Evolutionary conservation across 2,113 vertebrate genomes (phyloP).

Genomic region (Alouatta palliata): DNA sequence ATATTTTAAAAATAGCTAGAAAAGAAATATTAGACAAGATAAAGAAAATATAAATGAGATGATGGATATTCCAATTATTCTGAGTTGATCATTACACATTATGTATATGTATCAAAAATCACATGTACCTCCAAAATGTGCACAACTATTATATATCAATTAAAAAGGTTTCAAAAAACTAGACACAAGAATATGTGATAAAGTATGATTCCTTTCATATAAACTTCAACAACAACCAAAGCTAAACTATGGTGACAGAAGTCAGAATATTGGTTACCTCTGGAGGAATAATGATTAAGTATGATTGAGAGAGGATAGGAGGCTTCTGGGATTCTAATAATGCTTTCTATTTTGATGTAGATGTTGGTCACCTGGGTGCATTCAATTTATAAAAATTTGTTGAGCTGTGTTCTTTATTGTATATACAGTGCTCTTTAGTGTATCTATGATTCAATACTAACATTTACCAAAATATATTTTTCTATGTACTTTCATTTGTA

Average conservation of each 20-base stretch:
- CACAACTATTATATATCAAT: not conserved
- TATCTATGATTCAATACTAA: not conserved
- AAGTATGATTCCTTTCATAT: not conserved
- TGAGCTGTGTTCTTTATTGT: not conserved
- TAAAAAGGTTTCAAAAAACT: not conserved
- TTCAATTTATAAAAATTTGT: not conserved
- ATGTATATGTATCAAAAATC: not conserved
- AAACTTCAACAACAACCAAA: constrained; percentile 2
- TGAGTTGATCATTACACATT: not conserved
- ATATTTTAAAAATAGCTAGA: not conserved
- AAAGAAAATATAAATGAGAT: not conserved
- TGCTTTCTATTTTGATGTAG: not conserved
- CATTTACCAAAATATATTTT: not conserved
- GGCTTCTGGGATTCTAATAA: not conserved
- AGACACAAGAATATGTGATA: not conserved
- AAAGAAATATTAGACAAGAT: not conserved
- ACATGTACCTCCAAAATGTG: not conserved
- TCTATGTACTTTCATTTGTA: not conserved
- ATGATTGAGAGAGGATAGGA: not conserved
- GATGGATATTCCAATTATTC: not conserved
- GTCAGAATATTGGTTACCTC: not conserved
- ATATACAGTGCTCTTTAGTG: not conserved
- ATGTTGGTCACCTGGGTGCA: not conserved
- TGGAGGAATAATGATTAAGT: not conserved
- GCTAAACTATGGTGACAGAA: not conserved